Base-by-base conservation (phyloP, 2,888 invertebrate genomes). In the Pediacus dermestoides region DNA sequence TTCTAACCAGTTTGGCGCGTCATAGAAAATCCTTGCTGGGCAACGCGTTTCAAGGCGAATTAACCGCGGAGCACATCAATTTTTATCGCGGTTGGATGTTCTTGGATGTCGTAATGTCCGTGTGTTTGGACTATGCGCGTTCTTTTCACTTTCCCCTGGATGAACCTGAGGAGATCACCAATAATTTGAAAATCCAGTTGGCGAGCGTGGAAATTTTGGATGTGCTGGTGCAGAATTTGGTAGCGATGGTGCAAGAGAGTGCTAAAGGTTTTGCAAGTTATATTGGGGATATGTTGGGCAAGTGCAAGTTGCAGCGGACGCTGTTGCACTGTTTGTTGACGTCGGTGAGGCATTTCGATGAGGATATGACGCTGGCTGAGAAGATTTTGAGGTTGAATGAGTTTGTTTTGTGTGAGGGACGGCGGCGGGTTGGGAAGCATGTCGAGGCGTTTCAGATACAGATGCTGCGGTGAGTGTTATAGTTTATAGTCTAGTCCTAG, bases 251-350 rank as follows among this genome's bases (percentile, higher is more conserved):
- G 9, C 78, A 81, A 45, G 85, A 85, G 52, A 85, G 85, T 64
- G 84, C 84, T 1, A 82, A 81, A 59, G 82, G 85, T 1, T 79
- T 88, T 59, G 81, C 85, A 7, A 82, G 80, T 53, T 90, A 85
- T 62, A 81, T 86, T 44, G 80, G 80, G 8, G 87, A 88, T 66
- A 68, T 83, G 51, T 70, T 89, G 58, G 73, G 76, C 2, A 80
- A 85, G 46, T 86, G 87, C 58, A 89, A 89, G 67, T 74, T 91
- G 30, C 90, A 91, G 66, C 89, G 89, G 63, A 82, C 87, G 13
- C 75, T 88, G 30, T 72, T 91, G 31, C 88, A 89, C 63, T 86
- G 87, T 60, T 71, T 89, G 11, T 75, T 88, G 32, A 85, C 88
- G 2, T 84, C 84, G 10, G 85, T 89, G 2, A 73, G 81, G 55